These are phyloP conservation scores for Pantala flavescens DNA, from an alignment of 1,140 invertebrate species.

Conservation along the genomic window DNA sequence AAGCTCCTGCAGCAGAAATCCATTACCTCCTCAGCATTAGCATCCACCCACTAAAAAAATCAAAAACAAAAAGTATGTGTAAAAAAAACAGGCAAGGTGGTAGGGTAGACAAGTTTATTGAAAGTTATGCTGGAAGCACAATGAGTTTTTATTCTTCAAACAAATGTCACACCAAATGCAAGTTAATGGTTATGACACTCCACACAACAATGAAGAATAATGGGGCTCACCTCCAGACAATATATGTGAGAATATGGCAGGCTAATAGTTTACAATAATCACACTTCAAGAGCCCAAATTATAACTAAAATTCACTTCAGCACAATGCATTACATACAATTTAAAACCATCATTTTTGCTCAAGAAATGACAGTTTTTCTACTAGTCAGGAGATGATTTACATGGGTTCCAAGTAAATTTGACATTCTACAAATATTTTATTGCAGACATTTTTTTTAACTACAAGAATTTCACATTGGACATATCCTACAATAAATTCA, in stretches of 20 bases:
- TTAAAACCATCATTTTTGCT: background rate
- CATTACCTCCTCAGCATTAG: constrained; percentile 51
- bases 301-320: background rate
- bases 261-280: background rate
- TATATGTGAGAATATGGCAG: background rate
- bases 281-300: background rate
- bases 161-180: constrained; percentile 5
- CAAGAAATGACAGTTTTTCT: background rate
- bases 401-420: background rate
- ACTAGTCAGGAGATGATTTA: constrained; percentile 2
- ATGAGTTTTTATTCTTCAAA: constrained; percentile 9
- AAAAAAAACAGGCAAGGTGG: background rate
- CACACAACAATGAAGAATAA: background rate
- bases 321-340: background rate
- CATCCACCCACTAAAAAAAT: constrained; percentile 50
- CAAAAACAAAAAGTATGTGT: constrained; percentile 30
- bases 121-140: background rate
- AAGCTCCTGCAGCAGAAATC: constrained; percentile 22
- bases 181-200: constrained; percentile 12
- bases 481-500: background rate
- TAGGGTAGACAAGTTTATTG: background rate
- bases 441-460: background rate
- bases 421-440: constrained; percentile 8
- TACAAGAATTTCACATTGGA: background rate
- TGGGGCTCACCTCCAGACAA: background rate